Base-by-base conservation (phyloP, 2,888 invertebrate species). In the Lochmaea crataegi region DNA sequence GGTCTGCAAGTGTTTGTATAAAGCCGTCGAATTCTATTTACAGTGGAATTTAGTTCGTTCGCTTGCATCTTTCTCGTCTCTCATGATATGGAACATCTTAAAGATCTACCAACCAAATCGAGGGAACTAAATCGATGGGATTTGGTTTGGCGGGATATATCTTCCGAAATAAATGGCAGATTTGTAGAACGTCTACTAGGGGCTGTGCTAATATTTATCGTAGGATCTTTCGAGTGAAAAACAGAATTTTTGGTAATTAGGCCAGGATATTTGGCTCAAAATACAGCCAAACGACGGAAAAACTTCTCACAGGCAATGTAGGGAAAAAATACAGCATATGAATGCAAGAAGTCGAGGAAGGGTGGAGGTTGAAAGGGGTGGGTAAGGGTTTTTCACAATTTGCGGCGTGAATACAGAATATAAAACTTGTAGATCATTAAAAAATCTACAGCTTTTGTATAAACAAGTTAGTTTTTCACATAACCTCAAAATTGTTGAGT, bases 21-120 rank as follows among this genome's bases (percentile, higher is more conserved):
- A 68, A 68, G 38, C 68, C 60, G 68, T 60, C 32, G 68, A 68
- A 68, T 60, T 68, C 68, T 68, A 68, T 68, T 68, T 68, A 61
- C 68, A 48, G 48, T 38, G 45, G 68, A 60, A 51, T 68, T 68
- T 32, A 68, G 68, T 61, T 68, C 68, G 16, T 60, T 51, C 68
- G 60, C 41, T 63, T 63, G 60, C 32, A 38, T 60, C 32, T 38
- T 60, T 32, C 14, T 32, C 38, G 32, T n/a, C 60, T 60, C 38
- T 60, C n/a, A 14, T 60, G 60, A 38, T 60, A 60, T 60, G 60
- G 32, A 38, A 12, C 38, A 60, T 38, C 60, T 60, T 38, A 16
- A 38, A 60, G 32, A 60, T 60, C 60, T n/a, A 60, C 38, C 60
- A 32, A 60, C 38, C 38, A 60, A 60, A 60, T 60, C 60, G 60